Evolutionary conservation across 2,113 vertebrate genomes (phyloP).

Genomic region (Tachysurus vachellii): DNA sequence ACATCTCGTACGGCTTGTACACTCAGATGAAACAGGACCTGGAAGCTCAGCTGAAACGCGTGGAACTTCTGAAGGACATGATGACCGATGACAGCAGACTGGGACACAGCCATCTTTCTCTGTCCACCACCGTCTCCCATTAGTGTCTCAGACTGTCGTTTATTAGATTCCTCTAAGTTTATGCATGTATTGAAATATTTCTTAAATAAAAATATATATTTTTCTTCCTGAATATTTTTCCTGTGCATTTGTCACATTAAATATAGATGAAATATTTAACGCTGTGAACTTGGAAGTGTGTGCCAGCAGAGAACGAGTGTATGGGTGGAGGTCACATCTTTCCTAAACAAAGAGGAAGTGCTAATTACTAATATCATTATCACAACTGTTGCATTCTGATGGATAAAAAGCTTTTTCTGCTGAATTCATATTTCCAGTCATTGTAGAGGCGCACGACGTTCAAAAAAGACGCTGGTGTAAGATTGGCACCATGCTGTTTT

Average conservation of each 20-base stretch:
- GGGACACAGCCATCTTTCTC: background rate
- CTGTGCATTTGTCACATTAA: background rate
- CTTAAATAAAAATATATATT: background rate
- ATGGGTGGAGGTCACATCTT: too few relatives aligned
- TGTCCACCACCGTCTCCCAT: background rate
- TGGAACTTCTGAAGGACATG: conserved; percentile 42
- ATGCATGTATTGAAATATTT: background rate
- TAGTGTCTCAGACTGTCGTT: background rate
- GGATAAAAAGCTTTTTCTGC: background rate
- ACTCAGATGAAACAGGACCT: conserved; percentile 51
- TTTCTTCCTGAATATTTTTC: background rate
- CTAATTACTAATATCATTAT: too few relatives aligned
- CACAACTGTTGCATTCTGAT: background rate
- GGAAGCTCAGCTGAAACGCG: conserved; percentile 46
- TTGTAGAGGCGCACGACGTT: background rate
- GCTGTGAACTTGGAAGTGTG: too few relatives aligned
- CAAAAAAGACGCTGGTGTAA: conserved; percentile 21
- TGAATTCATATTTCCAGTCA: background rate
- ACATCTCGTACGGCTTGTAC: background rate
- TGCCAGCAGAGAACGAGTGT: too few relatives aligned
- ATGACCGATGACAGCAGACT: background rate
- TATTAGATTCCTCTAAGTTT: background rate
- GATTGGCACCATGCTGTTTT: conserved; percentile 82
- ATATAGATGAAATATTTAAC: background rate
- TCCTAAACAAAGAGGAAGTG: background rate